A percentile compares a stretch with the other conserved stretches of the same genome.
phyloP scores from a whole-genome alignment of 2,888 invertebrate species.

The Rhagium mordax region DNA sequence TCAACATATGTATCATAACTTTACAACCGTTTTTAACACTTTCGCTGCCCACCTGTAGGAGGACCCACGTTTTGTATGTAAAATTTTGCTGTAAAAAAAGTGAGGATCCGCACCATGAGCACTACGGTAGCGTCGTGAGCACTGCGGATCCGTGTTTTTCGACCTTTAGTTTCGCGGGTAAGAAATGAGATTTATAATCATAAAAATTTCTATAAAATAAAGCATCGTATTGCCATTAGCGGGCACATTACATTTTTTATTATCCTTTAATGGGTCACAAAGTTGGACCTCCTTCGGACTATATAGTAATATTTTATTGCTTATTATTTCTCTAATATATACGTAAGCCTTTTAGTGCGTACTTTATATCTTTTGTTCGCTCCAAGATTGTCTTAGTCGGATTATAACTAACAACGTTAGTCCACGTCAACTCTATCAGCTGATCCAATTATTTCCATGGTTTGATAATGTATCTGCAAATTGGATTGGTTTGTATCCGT shows the following conservation, averaged over 20 bases:
- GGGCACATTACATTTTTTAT: background rate
- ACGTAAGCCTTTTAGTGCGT: background rate
- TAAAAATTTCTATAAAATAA: background rate
- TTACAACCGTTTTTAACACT: too few species aligned
- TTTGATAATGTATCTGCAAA: slow-evolving; percentile 5
- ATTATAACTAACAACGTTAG: background rate
- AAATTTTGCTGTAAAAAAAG: too few species aligned
- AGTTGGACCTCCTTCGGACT: background rate
- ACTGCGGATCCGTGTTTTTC: too few species aligned
- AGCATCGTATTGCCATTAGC: background rate
- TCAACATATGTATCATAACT: too few species aligned
- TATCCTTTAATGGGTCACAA: background rate
- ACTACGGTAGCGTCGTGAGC: too few species aligned
- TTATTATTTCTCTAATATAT: background rate
- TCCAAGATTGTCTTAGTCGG: background rate
- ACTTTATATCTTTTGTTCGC: background rate
- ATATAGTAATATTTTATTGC: background rate
- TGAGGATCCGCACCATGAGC: too few species aligned
- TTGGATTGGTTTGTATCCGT: background rate
- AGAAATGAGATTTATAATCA: background rate
- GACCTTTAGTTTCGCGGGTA: too few species aligned
- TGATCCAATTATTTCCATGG: slow-evolving; percentile 1
- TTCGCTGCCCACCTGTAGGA: too few species aligned
- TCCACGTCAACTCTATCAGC: background rate
- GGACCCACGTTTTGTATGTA: too few species aligned